phyloP scores from a whole-genome alignment of 2,113 vertebrate species.

The Coregonus clupeaformis region DNA sequence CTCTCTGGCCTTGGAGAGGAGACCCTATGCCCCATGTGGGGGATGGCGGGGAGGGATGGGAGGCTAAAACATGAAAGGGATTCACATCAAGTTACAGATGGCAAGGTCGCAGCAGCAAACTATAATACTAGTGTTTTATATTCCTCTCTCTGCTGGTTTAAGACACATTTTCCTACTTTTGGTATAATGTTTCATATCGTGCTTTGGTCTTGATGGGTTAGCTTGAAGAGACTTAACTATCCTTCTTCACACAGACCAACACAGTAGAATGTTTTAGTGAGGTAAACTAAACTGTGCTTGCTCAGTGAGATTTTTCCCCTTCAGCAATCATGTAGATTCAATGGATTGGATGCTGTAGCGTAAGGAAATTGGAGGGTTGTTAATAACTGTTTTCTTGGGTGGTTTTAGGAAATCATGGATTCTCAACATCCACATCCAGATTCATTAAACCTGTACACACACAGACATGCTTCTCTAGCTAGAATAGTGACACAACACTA shows the following conservation, averaged over 20 bases:
- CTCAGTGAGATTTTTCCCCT: not conserved
- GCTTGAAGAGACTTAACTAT: not conserved
- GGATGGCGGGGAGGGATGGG: not conserved
- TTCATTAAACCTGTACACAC: not conserved
- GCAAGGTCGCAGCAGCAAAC: not conserved
- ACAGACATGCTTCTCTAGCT: not conserved
- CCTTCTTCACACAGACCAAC: not conserved
- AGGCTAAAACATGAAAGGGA: constrained; percentile 13
- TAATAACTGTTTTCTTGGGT: not conserved
- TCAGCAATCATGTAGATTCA: not conserved
- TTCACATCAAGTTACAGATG: constrained; percentile 2
- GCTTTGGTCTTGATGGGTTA: not conserved
- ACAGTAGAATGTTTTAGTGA: not conserved
- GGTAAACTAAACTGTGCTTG: not conserved
- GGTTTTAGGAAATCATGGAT: not conserved
- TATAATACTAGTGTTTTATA: not conserved
- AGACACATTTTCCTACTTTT: not conserved
- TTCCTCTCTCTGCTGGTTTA: constrained; percentile 6
- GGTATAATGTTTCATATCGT: not conserved
- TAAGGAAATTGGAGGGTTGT: not conserved
- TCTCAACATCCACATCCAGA: too few species aligned
- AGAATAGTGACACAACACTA: not conserved
- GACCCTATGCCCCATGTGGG: not conserved
- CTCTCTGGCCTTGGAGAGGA: not conserved
- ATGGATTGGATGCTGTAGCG: not conserved